Evolutionary conservation across 2,888 invertebrate species (phyloP).

Genomic region (Cyclophora albipunctata): DNA sequence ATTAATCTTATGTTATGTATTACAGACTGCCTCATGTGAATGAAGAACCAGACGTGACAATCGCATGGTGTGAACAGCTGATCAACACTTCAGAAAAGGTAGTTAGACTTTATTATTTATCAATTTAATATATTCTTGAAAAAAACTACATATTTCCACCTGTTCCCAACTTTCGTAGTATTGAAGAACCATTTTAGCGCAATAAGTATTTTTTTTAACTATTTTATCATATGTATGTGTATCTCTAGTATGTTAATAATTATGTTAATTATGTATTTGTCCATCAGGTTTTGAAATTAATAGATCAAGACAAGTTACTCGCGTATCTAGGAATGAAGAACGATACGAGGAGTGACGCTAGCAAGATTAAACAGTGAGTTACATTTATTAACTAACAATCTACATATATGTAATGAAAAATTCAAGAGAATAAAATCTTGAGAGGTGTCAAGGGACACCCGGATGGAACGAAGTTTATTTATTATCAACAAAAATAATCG

Average conservation of each 20-base stretch:
- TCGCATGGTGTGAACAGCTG: slow-evolving; percentile 62
- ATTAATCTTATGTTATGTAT: background rate
- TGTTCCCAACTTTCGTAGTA: too few relatives aligned
- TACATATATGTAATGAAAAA: too few relatives aligned
- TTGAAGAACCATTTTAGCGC: too few relatives aligned
- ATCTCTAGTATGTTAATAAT: too few relatives aligned
- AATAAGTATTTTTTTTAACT: too few relatives aligned
- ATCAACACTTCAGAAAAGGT: slow-evolving; percentile 77
- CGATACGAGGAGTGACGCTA: slow-evolving; percentile 87
- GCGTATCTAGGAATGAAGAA: slow-evolving; percentile 89
- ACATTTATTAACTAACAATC: background rate
- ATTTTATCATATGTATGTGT: too few relatives aligned
- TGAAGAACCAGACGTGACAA: slow-evolving; percentile 58
- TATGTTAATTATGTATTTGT: too few relatives aligned
- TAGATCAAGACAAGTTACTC: slow-evolving; percentile 86
- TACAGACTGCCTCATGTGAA: slow-evolving; percentile 65
- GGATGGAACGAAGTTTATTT: too few relatives aligned
- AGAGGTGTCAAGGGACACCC: too few relatives aligned
- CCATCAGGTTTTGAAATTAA: slow-evolving; percentile 62
- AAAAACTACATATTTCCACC: too few relatives aligned
- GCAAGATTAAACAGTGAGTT: slow-evolving; percentile 86
- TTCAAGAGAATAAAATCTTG: background rate
- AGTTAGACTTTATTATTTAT: background rate
- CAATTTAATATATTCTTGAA: too few relatives aligned
- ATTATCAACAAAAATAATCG: too few relatives aligned